Evolutionary conservation across 1,140 invertebrate species (phyloP).

Genomic region (Pygmarrhopalites habei): DNA sequence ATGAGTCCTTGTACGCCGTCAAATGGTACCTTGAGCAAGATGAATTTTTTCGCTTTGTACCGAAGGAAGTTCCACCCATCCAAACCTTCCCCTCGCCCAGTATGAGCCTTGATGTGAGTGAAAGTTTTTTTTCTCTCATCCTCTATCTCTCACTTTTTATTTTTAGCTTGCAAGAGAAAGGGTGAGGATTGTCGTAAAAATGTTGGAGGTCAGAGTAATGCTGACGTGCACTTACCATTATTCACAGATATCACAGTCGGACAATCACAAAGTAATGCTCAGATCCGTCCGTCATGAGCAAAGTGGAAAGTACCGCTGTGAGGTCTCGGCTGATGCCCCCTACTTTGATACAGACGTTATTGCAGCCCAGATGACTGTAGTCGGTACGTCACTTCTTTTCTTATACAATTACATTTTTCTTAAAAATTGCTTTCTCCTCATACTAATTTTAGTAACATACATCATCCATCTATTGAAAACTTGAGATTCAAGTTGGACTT

Average conservation of each 20-base stretch:
- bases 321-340: conserved; percentile 37
- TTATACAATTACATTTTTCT: not conserved
- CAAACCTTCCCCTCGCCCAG: conserved; percentile 32
- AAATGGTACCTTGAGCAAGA: conserved; percentile 43
- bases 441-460: too few species aligned
- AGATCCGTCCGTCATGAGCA: conserved; percentile 38
- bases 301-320: conserved; percentile 33
- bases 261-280: conserved; percentile 34
- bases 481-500: too few species aligned
- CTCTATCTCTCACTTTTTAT: not conserved
- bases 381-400: conserved; percentile 38
- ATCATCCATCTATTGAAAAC: too few species aligned
- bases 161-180: too few species aligned
- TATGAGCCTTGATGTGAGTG: conserved; percentile 40
- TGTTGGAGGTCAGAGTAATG: too few species aligned
- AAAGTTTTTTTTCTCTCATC: not conserved
- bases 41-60: conserved; percentile 33
- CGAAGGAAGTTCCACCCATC: conserved; percentile 32
- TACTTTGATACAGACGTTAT: conserved; percentile 37
- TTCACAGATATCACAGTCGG: conserved; percentile 37
- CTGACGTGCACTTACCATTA: too few species aligned
- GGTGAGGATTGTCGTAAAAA: too few species aligned
- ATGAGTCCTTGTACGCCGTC: conserved; percentile 41
- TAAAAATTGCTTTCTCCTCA: not conserved
- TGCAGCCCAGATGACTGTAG: conserved; percentile 36